Evolutionary conservation across 2,113 vertebrate species (phyloP).

Genomic region (Drymodes brunneopygia): DNA sequence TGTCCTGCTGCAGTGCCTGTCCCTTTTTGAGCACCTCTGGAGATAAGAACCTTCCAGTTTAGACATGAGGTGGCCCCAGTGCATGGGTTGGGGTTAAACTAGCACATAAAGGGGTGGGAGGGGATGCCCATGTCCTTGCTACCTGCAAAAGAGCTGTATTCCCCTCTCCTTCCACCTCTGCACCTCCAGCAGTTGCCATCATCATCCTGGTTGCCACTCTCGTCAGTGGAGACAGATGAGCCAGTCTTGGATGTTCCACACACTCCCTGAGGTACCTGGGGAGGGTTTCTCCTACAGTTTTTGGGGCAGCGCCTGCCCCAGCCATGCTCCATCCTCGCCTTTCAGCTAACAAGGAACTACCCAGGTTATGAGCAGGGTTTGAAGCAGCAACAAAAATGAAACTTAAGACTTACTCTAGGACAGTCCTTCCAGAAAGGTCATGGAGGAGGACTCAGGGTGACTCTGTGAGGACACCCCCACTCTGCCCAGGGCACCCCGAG

Average conservation of each 20-base stretch:
- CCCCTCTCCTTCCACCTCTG: neutral
- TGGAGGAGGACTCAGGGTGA: accelerated
- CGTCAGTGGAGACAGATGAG: neutral
- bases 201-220: neutral
- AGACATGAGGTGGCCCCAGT: accelerated
- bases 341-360: neutral
- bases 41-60: neutral
- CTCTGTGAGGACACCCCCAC: neutral
- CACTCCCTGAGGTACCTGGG: neutral
- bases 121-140: accelerated
- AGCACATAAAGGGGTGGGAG: neutral
- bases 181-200: accelerated
- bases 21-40: neutral
- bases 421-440: neutral
- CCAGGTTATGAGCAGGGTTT: neutral
- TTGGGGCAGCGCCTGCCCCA: neutral
- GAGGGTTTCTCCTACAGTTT: neutral
- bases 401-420: constrained; percentile 14
- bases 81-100: neutral
- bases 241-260: accelerated
- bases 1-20: neutral
- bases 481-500: accelerated
- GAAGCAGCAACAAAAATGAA: neutral
- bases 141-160: neutral
- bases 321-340: neutral